Evolutionary conservation across 37 sponge, comb jelly and placozoan genomes (phyloP), one percentile per base, ranked within the genome.

Genomic region (Bolinopsis microptera): DNA sequence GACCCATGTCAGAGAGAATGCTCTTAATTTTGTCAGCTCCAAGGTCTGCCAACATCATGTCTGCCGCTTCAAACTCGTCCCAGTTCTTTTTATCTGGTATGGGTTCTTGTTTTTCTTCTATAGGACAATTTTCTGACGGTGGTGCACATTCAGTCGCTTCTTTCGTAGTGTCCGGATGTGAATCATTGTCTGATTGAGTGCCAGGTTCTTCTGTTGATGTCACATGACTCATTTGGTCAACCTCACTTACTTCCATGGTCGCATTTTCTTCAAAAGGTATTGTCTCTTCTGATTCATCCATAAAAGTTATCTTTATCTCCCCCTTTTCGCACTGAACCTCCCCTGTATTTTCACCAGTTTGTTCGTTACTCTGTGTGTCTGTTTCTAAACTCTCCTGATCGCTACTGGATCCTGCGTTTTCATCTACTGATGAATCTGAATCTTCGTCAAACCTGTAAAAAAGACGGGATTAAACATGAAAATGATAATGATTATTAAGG

Each of bases 1-100:
- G 94, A 2, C 98, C 98, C 70, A 96, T 41, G 0, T 77, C 32
- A 80, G 80, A 76, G 25, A 96, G 95, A 3, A 83, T 35, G 0
- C 1, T 33, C 95, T 96, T 98, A 36, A 98, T 68, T 28, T 41
- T 31, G 33, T 98, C 95, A 3, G 93, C 88, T 32, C 97, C 95
- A 1, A 95, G 92, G 13, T 76, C 36, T 92, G 92, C 94, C 61
- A 96, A 93, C 35, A 86, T 39, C 1, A 2, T 30, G 3, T 38
- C 40, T 2, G 61, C 30, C 5, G 90, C 18, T 0, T 39, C 38
- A 48, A 86, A 86, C 0, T 86, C 21, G 13, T 48, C 0, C 90
- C 90, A 86, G 1, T 38, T 48, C 35, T 5, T 35, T 25, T 74
- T n/a, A 8, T 34, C 38, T 23, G 31, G 3, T 8, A n/a, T 8